Evolutionary conservation across 2,888 invertebrate genomes (phyloP), one percentile per base, ranked within the genome.

Genomic region (Parthenolecanium corni): DNA sequence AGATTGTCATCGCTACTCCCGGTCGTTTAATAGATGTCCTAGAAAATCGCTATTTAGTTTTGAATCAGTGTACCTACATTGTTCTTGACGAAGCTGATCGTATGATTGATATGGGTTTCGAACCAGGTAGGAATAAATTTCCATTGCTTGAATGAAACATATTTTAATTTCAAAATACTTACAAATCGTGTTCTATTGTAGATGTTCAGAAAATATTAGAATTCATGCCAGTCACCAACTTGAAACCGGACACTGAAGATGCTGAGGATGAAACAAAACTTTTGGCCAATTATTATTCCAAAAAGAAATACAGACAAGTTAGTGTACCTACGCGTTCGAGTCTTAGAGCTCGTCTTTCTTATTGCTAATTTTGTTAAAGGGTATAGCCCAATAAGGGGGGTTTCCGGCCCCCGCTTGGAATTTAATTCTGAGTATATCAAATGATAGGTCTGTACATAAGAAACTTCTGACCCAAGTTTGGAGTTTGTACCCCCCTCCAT

Each of bases 101-200:
- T 72, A 99, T 99, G 98, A 95, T 99, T 75, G 97, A 99, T 79
- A 96, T 99, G 91, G 97, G 97, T 73, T 99, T 99, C 73, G 98
- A 99, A 74, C 92, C 95, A 46, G 74, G 74, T 74, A 31, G 1
- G 25, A 14, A 12, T n/a, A 16, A 23, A 49, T 36, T 61, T 40
- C 21, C 9, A n/a, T n/a, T 38, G 18, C 9, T 31, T 31, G 44
- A 44, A 44, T 44, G 20, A 14, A 44, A 14, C 18, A n/a, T 36
- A 25, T 56, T 20, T 6, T 57, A 12, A 57, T 16, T 46, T 44
- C 21, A 44, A 44, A n/a, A 25, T 18, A 18, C 31, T 58, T 18
- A 14, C 23, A 1, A 53, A 12, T 58, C 51, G 65, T 47, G 24
- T 58, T 20, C 12, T 52, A 20, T 66, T 67, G 38, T 66, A 46